Evolutionary conservation across 2,888 invertebrate species (phyloP).

Genomic region (Orthonevra nobilis): DNA sequence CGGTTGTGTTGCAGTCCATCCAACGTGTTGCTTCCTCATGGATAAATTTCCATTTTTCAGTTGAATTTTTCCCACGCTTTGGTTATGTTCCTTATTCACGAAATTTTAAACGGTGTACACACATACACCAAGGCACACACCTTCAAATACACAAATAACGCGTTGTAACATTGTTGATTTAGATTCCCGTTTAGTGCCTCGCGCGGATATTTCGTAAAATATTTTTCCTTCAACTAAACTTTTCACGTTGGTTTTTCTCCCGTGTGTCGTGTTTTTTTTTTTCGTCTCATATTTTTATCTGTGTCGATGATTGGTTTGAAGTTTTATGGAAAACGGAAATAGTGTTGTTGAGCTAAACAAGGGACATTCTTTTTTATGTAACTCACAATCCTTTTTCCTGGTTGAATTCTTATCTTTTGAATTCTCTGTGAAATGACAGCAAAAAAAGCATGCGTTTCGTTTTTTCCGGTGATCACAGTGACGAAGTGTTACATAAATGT

Average conservation of each 20-base stretch:
- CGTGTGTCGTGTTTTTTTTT: neutral
- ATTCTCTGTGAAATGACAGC: slow-evolving; percentile 18
- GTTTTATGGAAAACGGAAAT: slow-evolving; percentile 31
- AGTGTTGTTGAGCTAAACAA: slow-evolving; percentile 14
- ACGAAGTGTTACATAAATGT: slow-evolving; percentile 24
- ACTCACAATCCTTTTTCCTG: slow-evolving; percentile 22
- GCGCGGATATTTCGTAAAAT: slow-evolving; percentile 27
- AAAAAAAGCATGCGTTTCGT: slow-evolving; percentile 5
- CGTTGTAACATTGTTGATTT: slow-evolving; percentile 54
- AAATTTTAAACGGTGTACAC: slow-evolving; percentile 65
- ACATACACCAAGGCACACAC: slow-evolving; percentile 41
- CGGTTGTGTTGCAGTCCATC: slow-evolving; percentile 67
- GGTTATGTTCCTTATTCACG: slow-evolving; percentile 72
- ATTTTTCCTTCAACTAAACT: too few species aligned
- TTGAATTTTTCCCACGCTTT: slow-evolving; percentile 73
- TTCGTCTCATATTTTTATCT: neutral
- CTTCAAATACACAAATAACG: slow-evolving; percentile 39
- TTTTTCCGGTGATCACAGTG: neutral
- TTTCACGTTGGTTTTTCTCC: neutral
- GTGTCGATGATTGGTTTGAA: slow-evolving; percentile 19
- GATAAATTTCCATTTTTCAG: slow-evolving; percentile 70
- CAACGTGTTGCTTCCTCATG: slow-evolving; percentile 73
- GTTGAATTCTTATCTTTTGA: too few species aligned
- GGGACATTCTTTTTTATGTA: slow-evolving; percentile 25
- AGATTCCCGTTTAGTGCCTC: slow-evolving; percentile 34